Evolutionary conservation across 2,113 vertebrate genomes (phyloP).

Genomic region (Nanorana parkeri): DNA sequence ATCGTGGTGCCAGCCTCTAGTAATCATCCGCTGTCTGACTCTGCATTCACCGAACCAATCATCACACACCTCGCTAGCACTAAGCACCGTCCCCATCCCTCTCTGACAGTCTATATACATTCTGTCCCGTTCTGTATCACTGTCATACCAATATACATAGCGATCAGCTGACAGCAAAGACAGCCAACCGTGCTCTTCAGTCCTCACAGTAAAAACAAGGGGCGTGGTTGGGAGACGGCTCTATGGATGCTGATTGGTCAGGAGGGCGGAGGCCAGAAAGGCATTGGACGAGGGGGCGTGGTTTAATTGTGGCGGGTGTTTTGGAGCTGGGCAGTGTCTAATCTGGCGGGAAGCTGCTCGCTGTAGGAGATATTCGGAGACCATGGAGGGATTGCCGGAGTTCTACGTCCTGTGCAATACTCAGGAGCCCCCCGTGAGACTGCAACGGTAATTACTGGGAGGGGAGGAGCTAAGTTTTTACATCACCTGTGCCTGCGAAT

Average conservation of each 20-base stretch:
- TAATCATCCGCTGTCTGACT: too few species aligned
- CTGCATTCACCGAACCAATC: too few species aligned
- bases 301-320: background rate
- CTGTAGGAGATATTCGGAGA: background rate
- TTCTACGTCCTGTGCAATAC: constrained; percentile 30
- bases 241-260: background rate
- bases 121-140: too few species aligned
- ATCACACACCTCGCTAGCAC: too few species aligned
- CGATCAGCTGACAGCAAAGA: too few species aligned
- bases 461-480: background rate
- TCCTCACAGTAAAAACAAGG: background rate
- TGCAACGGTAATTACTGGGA: background rate
- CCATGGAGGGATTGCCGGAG: constrained; percentile 9
- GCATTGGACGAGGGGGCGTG: background rate
- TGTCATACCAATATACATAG: too few species aligned
- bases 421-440: background rate
- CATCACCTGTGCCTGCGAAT: background rate
- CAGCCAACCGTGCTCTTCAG: too few species aligned
- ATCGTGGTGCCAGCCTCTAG: too few species aligned
- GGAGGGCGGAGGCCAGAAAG: background rate
- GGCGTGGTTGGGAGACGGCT: background rate
- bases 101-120: too few species aligned
- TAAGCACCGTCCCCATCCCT: too few species aligned
- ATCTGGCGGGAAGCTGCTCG: constrained; percentile 8
- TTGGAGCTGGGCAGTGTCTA: background rate